Percentiles rank a stretch among this genome's conserved stretches.
These are phyloP conservation scores for Nephrotoma guestfalica DNA, from an alignment of 2,888 invertebrate species.

Conservation along the genomic window DNA sequence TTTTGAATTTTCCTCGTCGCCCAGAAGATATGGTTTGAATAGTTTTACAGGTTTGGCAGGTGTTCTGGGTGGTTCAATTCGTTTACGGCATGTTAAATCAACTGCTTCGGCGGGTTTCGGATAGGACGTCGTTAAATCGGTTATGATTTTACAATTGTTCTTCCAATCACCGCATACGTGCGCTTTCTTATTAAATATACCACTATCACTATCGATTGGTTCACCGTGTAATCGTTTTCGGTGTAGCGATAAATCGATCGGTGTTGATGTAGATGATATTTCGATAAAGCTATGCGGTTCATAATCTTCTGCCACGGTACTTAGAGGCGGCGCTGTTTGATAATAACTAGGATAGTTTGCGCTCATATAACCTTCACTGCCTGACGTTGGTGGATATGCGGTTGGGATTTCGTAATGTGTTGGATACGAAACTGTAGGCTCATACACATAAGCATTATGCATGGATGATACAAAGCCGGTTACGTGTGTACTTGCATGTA, in stretches of 20 bases:
- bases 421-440: slow-evolving; percentile 8
- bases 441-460: slow-evolving; percentile 16
- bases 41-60: slow-evolving; percentile 52
- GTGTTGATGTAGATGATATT: background rate
- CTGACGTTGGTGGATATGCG: slow-evolving; percentile 14
- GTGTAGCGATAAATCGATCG: slow-evolving; percentile 1
- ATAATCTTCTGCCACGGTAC: background rate
- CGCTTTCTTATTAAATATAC: background rate
- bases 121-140: slow-evolving; percentile 4
- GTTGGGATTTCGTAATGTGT: slow-evolving; percentile 16
- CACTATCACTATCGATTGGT: background rate
- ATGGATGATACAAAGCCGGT: slow-evolving; percentile 13
- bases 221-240: background rate
- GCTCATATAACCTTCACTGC: slow-evolving; percentile 6
- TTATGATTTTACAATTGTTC: background rate
- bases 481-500: slow-evolving; percentile 1
- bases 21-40: slow-evolving; percentile 60
- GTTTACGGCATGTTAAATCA: slow-evolving; percentile 13
- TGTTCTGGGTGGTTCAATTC: slow-evolving; percentile 19
- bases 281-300: background rate
- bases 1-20: slow-evolving; percentile 28
- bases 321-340: background rate
- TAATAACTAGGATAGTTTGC: background rate
- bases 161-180: background rate
- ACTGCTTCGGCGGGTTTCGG: background rate